Base-by-base conservation (phyloP, 1,140 invertebrate genomes). In the Andricus grossulariae region DNA sequence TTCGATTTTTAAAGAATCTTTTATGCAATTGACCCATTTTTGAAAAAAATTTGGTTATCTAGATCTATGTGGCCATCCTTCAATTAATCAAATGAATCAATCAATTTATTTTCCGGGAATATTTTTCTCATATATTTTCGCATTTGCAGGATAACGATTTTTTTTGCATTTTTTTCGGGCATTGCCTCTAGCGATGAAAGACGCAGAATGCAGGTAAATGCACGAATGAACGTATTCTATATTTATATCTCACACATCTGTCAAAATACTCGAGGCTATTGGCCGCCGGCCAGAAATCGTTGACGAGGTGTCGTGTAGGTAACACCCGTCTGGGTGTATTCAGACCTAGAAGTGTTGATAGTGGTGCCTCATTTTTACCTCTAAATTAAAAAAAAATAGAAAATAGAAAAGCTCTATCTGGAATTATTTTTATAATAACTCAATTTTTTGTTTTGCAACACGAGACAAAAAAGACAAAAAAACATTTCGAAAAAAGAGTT, bases 211-310 rank as follows among this genome's bases (percentile, higher is more conserved):
- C 19, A 76, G 49, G 45, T 1, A 19, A 13, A 8, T 2, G 21
- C 70, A 75, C 72, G 70, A 75, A 74, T 70, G 71, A 50, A 50
- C 16, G 45, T 50, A 50, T 72, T 50, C n/a, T 39, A 66, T 66
- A 66, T 77, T 74, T 73, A 75, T 72, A 78, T 81, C 79, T 78
- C 77, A 76, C 74, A 73, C 50, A 70, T 57, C 74, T 73, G 79
- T 80, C 66, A 82, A 81, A 85, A 81, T 83, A 79, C 73, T 76
- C 16, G 66, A 79, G 82, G 77, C 74, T 74, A 79, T 86, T 88
- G 85, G 82, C 82, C 79, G 75, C 11, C 71, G 80, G 82, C 83
- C 83, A 84, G 72, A 81, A 77, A n/a, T 55, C 50, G 75, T 74
- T 81, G 79, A 86, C 81, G 76, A 80, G 73, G 60, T 79, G 73